These are phyloP conservation scores for Phacellophora camtschatica DNA, from an alignment of 30 jellyfish, hydroid and myxozoan genomes.

Conservation along the genomic window DNA sequence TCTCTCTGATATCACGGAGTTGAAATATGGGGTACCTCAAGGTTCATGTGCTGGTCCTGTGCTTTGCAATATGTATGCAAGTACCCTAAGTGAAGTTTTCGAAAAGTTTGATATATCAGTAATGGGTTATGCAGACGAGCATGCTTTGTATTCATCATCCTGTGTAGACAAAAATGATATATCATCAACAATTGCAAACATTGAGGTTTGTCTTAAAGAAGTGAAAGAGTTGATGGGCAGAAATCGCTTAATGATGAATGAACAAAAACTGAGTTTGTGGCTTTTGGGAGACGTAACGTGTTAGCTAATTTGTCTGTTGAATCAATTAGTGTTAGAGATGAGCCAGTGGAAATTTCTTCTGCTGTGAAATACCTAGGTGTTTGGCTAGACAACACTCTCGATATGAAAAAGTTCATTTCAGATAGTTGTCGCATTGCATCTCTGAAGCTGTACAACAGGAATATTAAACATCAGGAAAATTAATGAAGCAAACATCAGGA, in stretches of 20 bases:
- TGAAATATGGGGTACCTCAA: too few relatives aligned
- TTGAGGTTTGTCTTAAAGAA: too few relatives aligned
- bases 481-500: conserved; percentile 37
- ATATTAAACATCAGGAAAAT: too few relatives aligned
- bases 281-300: conserved; percentile 41
- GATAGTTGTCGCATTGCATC: conserved; percentile 46
- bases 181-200: conserved; percentile 37
- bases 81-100: too few relatives aligned
- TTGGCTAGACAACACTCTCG: conserved; percentile 38
- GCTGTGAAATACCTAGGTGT: conserved; percentile 37
- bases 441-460: conserved; percentile 32
- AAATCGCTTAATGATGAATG: too few relatives aligned
- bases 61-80: too few relatives aligned
- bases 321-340: conserved; percentile 28
- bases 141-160: conserved; percentile 12
- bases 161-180: conserved; percentile 6
- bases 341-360: conserved; percentile 36
- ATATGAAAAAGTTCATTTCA: conserved; percentile 10
- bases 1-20: too few relatives aligned
- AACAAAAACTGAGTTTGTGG: conserved; percentile 39
- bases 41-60: too few relatives aligned
- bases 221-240: conserved; percentile 46
- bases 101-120: too few relatives aligned
- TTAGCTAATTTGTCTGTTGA: conserved; percentile 31
- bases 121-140: conserved; percentile 22